Base-by-base conservation (phyloP, 2,888 invertebrate species). In the Caenorhabditis sp. region DNA sequence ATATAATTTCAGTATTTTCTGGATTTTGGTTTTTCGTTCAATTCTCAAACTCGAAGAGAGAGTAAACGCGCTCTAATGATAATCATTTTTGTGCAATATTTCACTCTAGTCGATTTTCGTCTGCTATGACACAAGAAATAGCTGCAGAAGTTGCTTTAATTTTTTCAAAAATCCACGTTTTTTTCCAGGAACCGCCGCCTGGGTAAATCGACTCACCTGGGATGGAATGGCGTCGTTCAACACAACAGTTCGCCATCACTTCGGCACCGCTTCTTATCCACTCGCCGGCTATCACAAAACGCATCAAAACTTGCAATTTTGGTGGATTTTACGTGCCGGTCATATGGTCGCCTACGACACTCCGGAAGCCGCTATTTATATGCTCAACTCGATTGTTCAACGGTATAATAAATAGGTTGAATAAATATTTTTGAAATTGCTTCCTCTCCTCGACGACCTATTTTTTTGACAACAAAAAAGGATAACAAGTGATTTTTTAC, bases 241-340 rank as follows among this genome's bases (percentile, higher is more conserved):
- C 53, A 88, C 88, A 2, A 67, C 74, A 2, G 62, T 62, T n/a
- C 58, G 77, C 27, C 58, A 64, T 37, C 62, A 76, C 1, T 81
- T 81, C 69, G 62, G 65, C 5, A 81, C 81, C 10, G 62, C 57
- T 27, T 70, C 72, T 3, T 78, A 58, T 61, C 81, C 81, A 27
- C 66, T 82, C 51, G 81, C 81, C 51, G 82, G 83, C 6, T 84
- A 78, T 59, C 68, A 76, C 54, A 83, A 83, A 60, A 71, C 64
- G 0, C 91, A 91, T 69, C 91, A 91, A 63, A 92, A 92, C 78
- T 91, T 94, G 60, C 89, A 91, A 60, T 92, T 93, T 88, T 93
- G 92, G 88, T 93, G 93, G 92, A 91, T 94, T 69, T 91, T 93
- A 73, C 90, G 92, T 78, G 92, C 93, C 67, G 93, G 94, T 27